Evolutionary conservation across 2,797 vertebrate species (phyloP), one percentile per base, ranked within the genome.

Genomic region (Alcedo atthis): DNA sequence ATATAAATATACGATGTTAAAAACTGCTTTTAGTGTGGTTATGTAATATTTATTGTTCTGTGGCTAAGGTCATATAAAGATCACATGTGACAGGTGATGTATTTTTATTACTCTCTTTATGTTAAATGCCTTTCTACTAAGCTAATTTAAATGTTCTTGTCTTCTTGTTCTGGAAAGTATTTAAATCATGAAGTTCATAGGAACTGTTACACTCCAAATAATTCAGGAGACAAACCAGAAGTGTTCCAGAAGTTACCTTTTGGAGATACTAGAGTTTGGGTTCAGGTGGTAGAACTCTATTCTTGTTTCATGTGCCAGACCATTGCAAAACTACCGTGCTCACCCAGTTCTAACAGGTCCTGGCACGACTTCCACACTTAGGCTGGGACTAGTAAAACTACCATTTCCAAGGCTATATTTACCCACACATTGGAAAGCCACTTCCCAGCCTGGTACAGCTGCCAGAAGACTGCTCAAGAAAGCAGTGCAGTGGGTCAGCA

Each of bases 1-100:
- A 96, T 96, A 96, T 96, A 93, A 96, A 95, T 97, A 96, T 49
- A 83, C 57, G 89, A 96, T 96, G 85, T 95, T 95, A 89, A 95
- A 95, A 95, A 94, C 71, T 95, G 87, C 90, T 94, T 94, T 97
- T 96, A 95, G 94, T 92, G 91, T 95, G 90, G 91, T 92, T 95
- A 93, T 96, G 51, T 94, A 94, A 96, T 93, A 96, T 94, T 95
- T 93, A 96, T 96, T 94, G 88, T 96, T 96, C 91, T 89, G 92
- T 89, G 93, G 84, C 87, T 95, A 95, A 93, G 94, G 92, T 94
- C 94, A 97, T 92, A 94, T 83, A 95, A 96, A 96, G 92, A 96
- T 94, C 90, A 93, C 85, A 94, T 94, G 80, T 96, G 88, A 92
- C 91, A 95, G 93, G 83, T 88, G 85, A 90, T 90, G 87, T 95